phyloP scores from a whole-genome alignment of 2,888 invertebrate species.

The Drosophila mimetica region DNA sequence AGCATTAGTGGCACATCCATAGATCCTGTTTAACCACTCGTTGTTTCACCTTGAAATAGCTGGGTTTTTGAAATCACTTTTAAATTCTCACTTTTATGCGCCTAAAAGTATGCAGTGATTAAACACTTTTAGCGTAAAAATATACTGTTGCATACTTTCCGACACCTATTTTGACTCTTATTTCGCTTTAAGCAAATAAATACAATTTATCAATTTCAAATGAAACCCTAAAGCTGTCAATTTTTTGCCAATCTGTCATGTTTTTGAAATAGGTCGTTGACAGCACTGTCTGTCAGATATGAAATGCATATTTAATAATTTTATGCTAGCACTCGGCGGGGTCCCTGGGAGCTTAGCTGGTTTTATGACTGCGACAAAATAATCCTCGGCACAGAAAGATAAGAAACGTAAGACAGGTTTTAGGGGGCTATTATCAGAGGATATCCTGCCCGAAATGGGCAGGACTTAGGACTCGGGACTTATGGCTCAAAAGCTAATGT shows the following conservation, averaged over 20 bases:
- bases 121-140: too few relatives aligned
- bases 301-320: constrained; percentile 9
- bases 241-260: neutral
- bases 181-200: too few relatives aligned
- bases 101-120: neutral
- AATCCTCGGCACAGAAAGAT: neutral
- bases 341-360: constrained; percentile 2
- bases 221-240: neutral
- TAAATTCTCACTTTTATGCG: too few relatives aligned
- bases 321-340: neutral
- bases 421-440: constrained; percentile 1
- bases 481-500: neutral
- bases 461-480: neutral
- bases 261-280: constrained; percentile 1
- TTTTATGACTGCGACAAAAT: neutral
- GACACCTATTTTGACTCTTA: too few relatives aligned
- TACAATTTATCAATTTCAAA: neutral
- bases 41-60: too few relatives aligned
- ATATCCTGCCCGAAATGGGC: neutral
- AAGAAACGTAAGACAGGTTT: neutral
- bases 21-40: neutral
- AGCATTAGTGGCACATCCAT: neutral
- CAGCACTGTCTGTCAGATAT: neutral
- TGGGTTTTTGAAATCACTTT: too few relatives aligned
- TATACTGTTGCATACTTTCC: too few relatives aligned